Evolutionary conservation across 2,888 invertebrate genomes (phyloP).

Genomic region (Euplagia quadripunctaria): DNA sequence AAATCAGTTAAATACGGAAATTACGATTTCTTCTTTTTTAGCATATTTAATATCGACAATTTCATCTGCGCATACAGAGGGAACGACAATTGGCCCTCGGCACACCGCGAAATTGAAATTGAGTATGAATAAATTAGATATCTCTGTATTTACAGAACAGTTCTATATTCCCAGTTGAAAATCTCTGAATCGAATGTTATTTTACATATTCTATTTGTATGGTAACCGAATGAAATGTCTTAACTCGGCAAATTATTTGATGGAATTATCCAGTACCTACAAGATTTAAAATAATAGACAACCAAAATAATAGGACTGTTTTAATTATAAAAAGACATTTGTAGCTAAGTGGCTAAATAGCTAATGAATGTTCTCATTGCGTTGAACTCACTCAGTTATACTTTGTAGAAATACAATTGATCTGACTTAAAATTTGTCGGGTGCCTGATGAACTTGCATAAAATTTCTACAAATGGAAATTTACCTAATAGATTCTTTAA

Average conservation of each 20-base stretch:
- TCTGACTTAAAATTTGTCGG: too few species aligned
- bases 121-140: slow-evolving; percentile 50
- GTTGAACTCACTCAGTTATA: too few species aligned
- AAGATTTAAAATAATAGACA: too few species aligned
- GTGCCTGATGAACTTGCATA: too few species aligned
- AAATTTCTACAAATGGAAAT: neutral
- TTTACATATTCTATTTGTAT: slow-evolving; percentile 14
- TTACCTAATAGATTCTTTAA: neutral
- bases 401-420: too few species aligned
- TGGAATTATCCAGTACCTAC: neutral
- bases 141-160: slow-evolving; percentile 39
- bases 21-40: slow-evolving; percentile 17
- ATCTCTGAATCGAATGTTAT: slow-evolving; percentile 25
- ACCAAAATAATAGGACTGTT: too few species aligned
- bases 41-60: slow-evolving; percentile 30
- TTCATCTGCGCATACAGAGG: slow-evolving; percentile 35
- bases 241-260: neutral
- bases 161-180: slow-evolving; percentile 24
- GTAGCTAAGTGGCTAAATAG: too few species aligned
- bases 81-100: slow-evolving; percentile 28
- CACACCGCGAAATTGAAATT: slow-evolving; percentile 45
- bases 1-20: slow-evolving; percentile 12
- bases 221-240: neutral
- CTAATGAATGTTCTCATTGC: too few species aligned
- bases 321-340: too few species aligned